These are phyloP conservation scores for Gymnocephalus cernua DNA, from an alignment of 2,113 vertebrate species.

Conservation along the genomic window DNA sequence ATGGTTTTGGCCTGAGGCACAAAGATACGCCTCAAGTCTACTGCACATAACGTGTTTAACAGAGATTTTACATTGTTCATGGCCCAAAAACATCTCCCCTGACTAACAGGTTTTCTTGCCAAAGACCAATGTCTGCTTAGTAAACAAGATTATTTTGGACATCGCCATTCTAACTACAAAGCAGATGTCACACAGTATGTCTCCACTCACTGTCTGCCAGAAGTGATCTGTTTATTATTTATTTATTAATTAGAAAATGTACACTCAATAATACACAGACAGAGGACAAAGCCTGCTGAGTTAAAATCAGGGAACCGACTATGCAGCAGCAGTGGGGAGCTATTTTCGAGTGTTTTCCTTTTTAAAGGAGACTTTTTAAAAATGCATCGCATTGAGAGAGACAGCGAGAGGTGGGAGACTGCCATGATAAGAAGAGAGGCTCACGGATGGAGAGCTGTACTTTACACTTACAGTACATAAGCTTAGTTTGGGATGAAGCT, in stretches of 20 bases:
- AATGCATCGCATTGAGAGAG: constrained; percentile 66
- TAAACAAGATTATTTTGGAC: constrained; percentile 81
- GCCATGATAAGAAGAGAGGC: constrained; percentile 27
- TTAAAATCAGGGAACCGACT: constrained; percentile 46
- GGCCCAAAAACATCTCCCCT: constrained; percentile 80
- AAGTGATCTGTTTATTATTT: constrained; percentile 75
- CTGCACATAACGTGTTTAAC: constrained; percentile 77
- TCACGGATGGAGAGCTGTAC: constrained; percentile 37
- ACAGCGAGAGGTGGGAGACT: constrained; percentile 11
- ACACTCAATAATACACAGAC: constrained; percentile 37
- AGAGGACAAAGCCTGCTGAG: constrained; percentile 30
- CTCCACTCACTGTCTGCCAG: constrained; percentile 74
- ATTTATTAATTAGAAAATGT: constrained; percentile 71
- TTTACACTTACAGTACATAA: constrained; percentile 20
- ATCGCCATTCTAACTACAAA: constrained; percentile 77
- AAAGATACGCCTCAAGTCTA: constrained; percentile 64
- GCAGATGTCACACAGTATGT: constrained; percentile 83
- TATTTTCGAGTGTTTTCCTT: constrained; percentile 66
- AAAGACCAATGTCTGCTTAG: constrained; percentile 80
- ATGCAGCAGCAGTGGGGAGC: constrained; percentile 37
- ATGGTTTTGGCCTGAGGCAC: constrained; percentile 67
- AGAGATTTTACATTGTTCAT: constrained; percentile 77
- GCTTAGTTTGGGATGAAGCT: constrained; percentile 30
- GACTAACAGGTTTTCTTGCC: constrained; percentile 80
- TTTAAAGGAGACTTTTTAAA: constrained; percentile 60